A percentile compares a stretch with the other conserved stretches of the same genome.
These are phyloP conservation scores for Cremastinae sp. DNA, from an alignment of 2,888 invertebrate species.

Conservation along the genomic window DNA sequence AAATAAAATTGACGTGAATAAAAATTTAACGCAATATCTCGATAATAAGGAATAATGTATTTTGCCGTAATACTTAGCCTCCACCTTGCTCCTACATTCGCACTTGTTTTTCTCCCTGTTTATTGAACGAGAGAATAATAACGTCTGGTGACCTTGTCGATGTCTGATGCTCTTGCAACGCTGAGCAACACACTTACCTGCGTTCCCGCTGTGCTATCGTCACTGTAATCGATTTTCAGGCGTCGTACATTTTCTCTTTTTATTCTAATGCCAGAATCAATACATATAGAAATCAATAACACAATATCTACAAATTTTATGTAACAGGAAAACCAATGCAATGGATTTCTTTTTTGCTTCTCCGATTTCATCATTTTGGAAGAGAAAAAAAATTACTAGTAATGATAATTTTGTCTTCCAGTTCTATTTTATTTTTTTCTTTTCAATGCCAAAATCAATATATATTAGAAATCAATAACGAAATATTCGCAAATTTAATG, in stretches of 20 bases:
- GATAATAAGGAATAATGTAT: slow-evolving; percentile 24
- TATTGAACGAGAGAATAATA: slow-evolving; percentile 49
- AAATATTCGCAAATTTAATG: too few relatives aligned
- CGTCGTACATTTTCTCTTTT: not conserved
- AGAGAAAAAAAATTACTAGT: too few relatives aligned
- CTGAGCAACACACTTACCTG: slow-evolving; percentile 28
- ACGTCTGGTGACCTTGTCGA: slow-evolving; percentile 55
- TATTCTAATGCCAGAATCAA: too few relatives aligned
- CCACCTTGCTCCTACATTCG: slow-evolving; percentile 41
- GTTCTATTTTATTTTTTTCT: too few relatives aligned
- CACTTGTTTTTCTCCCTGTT: slow-evolving; percentile 49
- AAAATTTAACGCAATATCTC: slow-evolving; percentile 1
- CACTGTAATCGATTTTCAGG: slow-evolving; percentile 29
- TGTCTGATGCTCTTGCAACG: slow-evolving; percentile 46
- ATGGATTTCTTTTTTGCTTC: too few relatives aligned
- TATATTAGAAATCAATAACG: too few relatives aligned
- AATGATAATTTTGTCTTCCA: too few relatives aligned
- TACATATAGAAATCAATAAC: too few relatives aligned
- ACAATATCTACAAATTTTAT: too few relatives aligned
- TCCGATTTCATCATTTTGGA: too few relatives aligned
- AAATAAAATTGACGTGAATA: slow-evolving; percentile 3
- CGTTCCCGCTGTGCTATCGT: slow-evolving; percentile 46
- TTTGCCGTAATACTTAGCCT: slow-evolving; percentile 31
- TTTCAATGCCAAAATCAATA: too few relatives aligned
- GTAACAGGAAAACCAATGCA: too few relatives aligned